Base-by-base conservation (phyloP, 2,113 vertebrate genomes). In the Xiphias gladius region DNA sequence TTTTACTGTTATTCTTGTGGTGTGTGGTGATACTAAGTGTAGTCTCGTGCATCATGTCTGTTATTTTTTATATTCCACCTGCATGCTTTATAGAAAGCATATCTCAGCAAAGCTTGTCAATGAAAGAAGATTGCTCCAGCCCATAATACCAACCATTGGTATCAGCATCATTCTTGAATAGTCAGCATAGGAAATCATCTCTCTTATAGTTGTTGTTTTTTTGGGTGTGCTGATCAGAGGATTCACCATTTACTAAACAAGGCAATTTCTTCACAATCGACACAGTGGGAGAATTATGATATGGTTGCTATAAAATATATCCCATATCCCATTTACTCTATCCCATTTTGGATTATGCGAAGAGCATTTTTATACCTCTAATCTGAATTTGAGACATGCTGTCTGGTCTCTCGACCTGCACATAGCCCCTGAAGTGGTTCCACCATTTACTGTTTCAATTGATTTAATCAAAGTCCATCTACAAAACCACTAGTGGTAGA, bases 1-100 rank as follows among this genome's bases (percentile, higher is more conserved):
- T 84, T 73, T 26, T 63, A 20, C 22, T 48, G 22, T 57, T 65
- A 17, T 57, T 77, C 20, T 67, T 28, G 12, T 72, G 46, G 37
- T 63, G 48, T 39, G 2, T 24, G 24, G 39, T 26, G 64, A 5
- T 12, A 11, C 10, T 57, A 22, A 35, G 30, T 37, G 26, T 52
- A 4, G n/a, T 50, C 66, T 43, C 0, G 0, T 68, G 73, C 14
- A 16, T 61, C 67, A 39, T 63, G 59, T 66, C 32, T 20, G 0
- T 37, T 2, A 0, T 59, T 43, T 28, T 79, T 84, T 26, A 22
- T 79, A 76, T 80, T 87, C 68, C 59, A 48, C 24, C 58, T 22
- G 30, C 30, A 0, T 55, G 48, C 71, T 71, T 28, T 32, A 69
- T 20, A 16, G 30, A 58, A 64, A 30, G 20, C 58, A 30, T 46